phyloP scores from a whole-genome alignment of 2,113 vertebrate species.

The Oryzias celebensis region DNA sequence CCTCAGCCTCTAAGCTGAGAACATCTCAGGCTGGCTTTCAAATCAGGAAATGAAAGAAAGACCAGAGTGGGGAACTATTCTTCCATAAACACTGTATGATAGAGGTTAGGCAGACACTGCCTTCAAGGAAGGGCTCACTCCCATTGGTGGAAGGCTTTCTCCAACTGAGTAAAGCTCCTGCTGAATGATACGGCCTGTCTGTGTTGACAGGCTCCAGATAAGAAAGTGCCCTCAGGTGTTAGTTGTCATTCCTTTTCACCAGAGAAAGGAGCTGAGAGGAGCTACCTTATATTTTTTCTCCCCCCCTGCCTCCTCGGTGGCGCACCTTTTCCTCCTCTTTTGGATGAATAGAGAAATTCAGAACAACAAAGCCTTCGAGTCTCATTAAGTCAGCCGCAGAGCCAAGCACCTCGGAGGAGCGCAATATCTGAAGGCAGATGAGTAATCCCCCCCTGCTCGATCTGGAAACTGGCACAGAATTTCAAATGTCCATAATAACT shows the following conservation, averaged over 20 bases:
- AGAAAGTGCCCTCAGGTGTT: constrained; percentile 88
- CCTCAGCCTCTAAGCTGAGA: constrained; percentile 65
- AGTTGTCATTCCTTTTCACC: constrained; percentile 85
- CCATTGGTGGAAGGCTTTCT: constrained; percentile 69
- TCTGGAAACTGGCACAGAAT: constrained; percentile 76
- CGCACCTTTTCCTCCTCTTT: constrained; percentile 76
- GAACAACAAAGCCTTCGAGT: constrained; percentile 82
- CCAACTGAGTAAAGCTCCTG: constrained; percentile 74
- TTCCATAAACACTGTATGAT: constrained; percentile 66
- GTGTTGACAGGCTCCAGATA: constrained; percentile 92
- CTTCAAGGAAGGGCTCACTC: constrained; percentile 65
- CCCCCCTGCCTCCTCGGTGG: constrained; percentile 65
- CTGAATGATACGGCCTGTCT: constrained; percentile 85
- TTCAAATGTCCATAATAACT: constrained; percentile 79
- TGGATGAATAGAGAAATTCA: constrained; percentile 84
- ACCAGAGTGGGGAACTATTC: constrained; percentile 55
- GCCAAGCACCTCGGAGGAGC: constrained; percentile 72
- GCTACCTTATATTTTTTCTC: constrained; percentile 43
- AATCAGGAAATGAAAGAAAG: constrained; percentile 69
- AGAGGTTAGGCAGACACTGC: constrained; percentile 65
- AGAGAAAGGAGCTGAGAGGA: constrained; percentile 68
- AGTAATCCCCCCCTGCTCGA: constrained; percentile 76
- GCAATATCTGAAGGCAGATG: constrained; percentile 72
- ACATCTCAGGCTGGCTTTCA: constrained; percentile 71
- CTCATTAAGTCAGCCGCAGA: constrained; percentile 80